phyloP scores from a whole-genome alignment of 2,888 invertebrate species.

The Dynastes grantii region DNA sequence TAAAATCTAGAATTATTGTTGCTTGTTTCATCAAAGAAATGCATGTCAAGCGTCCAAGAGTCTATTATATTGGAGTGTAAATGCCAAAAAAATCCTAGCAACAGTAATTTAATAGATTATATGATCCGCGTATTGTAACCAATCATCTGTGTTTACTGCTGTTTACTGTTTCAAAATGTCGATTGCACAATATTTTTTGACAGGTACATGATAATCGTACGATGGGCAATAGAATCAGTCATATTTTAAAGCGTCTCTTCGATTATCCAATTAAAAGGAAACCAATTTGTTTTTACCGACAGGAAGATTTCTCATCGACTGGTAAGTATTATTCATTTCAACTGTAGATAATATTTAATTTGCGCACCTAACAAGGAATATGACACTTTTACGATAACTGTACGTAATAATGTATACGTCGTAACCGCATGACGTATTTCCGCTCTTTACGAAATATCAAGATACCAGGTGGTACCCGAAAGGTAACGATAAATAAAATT shows the following conservation, averaged over 20 bases:
- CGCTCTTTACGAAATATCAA: too few relatives aligned
- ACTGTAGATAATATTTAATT: background rate
- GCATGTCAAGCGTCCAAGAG: too few relatives aligned
- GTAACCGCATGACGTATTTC: too few relatives aligned
- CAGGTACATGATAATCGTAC: constrained; percentile 3
- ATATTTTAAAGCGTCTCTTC: constrained; percentile 71
- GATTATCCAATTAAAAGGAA: constrained; percentile 76
- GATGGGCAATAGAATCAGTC: constrained; percentile 73
- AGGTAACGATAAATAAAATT: too few relatives aligned
- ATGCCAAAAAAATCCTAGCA: background rate
- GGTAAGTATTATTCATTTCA: constrained; percentile 63
- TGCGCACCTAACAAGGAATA: too few relatives aligned
- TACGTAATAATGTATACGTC: too few relatives aligned
- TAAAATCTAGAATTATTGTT: too few relatives aligned
- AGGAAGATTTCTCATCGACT: constrained; percentile 75
- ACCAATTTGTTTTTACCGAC: constrained; percentile 75
- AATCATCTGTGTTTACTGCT: background rate
- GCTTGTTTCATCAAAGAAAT: too few relatives aligned
- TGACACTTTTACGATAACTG: too few relatives aligned
- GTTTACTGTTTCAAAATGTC: background rate
- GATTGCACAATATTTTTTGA: constrained; percentile 5
- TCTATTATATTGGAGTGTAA: too few relatives aligned
- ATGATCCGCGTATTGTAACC: background rate
- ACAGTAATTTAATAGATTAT: too few relatives aligned
- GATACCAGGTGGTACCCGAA: too few relatives aligned